A percentile compares a stretch with the other conserved stretches of the same genome.
Conservation (phyloP, 1,140 invertebrate species). For the Parapsyche elsis region DNA sequence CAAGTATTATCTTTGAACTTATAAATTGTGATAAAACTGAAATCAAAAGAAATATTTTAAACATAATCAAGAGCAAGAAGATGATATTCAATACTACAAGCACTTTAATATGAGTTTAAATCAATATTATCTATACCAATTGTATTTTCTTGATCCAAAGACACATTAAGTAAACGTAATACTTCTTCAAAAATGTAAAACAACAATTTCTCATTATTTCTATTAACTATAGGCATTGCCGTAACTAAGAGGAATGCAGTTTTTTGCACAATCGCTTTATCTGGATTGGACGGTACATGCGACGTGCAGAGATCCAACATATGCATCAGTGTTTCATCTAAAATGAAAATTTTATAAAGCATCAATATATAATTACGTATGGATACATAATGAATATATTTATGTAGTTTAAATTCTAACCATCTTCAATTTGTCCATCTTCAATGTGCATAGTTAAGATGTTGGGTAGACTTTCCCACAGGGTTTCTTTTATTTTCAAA, state of each 20-base stretch:
- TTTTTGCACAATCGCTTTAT: conserved; percentile 18
- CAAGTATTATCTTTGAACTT: conserved; percentile 39
- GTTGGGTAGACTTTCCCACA: conserved; percentile 49
- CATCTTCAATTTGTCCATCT: conserved; percentile 9
- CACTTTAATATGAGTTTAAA: not conserved
- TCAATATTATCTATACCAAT: conserved; percentile 39
- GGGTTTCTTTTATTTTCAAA: conserved; percentile 35
- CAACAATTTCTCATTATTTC: conserved; percentile 17
- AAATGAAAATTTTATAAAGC: conserved; percentile 35
- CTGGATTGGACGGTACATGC: conserved; percentile 29
- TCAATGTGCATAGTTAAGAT: conserved; percentile 33
- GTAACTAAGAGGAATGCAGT: conserved; percentile 35
- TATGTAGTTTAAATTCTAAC: not conserved
- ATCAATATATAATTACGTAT: conserved; percentile 25
- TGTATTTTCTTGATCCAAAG: conserved; percentile 47
- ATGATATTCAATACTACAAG: too few relatives aligned
- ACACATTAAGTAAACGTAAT: conserved; percentile 40
- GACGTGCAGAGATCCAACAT: conserved; percentile 49
- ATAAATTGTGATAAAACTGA: conserved; percentile 52
- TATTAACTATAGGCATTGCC: conserved; percentile 27
- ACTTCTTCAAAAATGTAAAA: conserved; percentile 39
- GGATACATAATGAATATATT: not conserved
- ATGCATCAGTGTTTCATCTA: conserved; percentile 42
- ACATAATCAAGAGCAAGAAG: too few relatives aligned
- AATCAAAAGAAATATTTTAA: too few relatives aligned